A percentile compares a stretch with the other conserved stretches of the same genome.
phyloP scores from a whole-genome alignment of 2,797 vertebrate genomes.

The Setipinna tenuifilis region DNA sequence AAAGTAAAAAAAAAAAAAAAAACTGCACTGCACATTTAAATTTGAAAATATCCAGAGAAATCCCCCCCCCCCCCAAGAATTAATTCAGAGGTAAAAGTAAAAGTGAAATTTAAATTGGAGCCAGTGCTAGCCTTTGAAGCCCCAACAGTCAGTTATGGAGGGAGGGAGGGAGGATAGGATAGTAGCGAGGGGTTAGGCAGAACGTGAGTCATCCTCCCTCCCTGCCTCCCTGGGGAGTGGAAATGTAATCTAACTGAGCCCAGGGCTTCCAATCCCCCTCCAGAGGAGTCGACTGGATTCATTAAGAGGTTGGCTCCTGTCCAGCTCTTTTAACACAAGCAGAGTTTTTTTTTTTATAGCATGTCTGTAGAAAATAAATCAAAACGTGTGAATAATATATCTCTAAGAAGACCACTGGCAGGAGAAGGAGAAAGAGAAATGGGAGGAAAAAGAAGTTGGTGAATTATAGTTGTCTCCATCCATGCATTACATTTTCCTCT shows the following conservation, averaged over 20 bases:
- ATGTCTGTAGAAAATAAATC: conserved; percentile 99
- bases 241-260: conserved; percentile 91
- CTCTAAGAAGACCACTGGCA: conserved; percentile 84
- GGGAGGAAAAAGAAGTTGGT: conserved; percentile 77
- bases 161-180: conserved; percentile 54
- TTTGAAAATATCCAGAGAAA: conserved; percentile 20
- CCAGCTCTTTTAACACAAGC: conserved; percentile 97
- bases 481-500: conserved; percentile 76
- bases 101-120: conserved; percentile 82
- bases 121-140: conserved; percentile 82
- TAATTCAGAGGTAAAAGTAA: background rate
- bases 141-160: conserved; percentile 81
- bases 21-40: conserved; percentile 19
- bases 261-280: conserved; percentile 91
- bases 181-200: conserved; percentile 57
- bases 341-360: conserved; percentile 90
- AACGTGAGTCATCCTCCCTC: conserved; percentile 75
- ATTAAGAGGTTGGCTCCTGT: conserved; percentile 98
- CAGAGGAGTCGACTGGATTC: conserved; percentile 95
- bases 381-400: conserved; percentile 98
- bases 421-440: conserved; percentile 69
- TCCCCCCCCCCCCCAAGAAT: too few species aligned
- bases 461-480: conserved; percentile 84
- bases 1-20: conserved; percentile 27
- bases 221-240: conserved; percentile 76